Conservation (phyloP, 2,113 vertebrate genomes). For the Cyprinodon tularosa region DNA sequence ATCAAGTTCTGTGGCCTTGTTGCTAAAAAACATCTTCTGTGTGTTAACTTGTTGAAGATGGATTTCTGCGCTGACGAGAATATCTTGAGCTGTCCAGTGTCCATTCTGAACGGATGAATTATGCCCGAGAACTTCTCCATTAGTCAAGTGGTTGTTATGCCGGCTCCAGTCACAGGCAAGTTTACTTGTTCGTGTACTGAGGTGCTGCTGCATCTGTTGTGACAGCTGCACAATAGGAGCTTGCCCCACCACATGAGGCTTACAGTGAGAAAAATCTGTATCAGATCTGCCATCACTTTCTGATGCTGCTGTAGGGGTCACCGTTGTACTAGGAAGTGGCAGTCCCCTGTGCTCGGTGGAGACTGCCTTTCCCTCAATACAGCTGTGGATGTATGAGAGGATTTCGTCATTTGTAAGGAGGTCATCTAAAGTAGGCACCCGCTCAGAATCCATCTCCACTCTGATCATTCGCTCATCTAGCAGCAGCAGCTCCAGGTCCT, state of each 20-base stretch:
- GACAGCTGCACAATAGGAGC: slow-evolving; percentile 72
- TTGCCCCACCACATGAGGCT: slow-evolving; percentile 42
- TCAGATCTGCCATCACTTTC: slow-evolving; percentile 28
- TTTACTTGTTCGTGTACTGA: slow-evolving; percentile 48
- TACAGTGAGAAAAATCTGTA: slow-evolving; percentile 47
- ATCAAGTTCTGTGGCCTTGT: slow-evolving; percentile 25
- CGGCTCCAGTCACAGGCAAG: slow-evolving; percentile 37
- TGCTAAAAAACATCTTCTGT: slow-evolving; percentile 48
- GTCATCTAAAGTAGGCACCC: slow-evolving; percentile 62
- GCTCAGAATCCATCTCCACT: slow-evolving; percentile 75
- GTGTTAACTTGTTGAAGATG: slow-evolving; percentile 43
- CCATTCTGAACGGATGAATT: slow-evolving; percentile 40
- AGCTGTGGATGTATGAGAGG: slow-evolving; percentile 76
- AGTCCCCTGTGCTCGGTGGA: slow-evolving; percentile 20
- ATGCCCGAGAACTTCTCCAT: slow-evolving; percentile 42
- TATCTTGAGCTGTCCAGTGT: slow-evolving; percentile 58
- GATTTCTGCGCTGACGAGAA: slow-evolving; percentile 46
- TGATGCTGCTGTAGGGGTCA: slow-evolving; percentile 1
- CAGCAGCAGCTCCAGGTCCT: slow-evolving; percentile 84
- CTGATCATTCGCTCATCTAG: slow-evolving; percentile 84
- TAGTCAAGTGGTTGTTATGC: slow-evolving; percentile 33
- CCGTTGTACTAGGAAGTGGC: slow-evolving; percentile 13
- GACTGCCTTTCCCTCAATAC: slow-evolving; percentile 55
- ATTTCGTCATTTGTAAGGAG: slow-evolving; percentile 77
- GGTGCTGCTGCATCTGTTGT: slow-evolving; percentile 77